A percentile compares a stretch with the other conserved stretches of the same genome.
Conservation (phyloP, 2,888 invertebrate species). For the Scelioninae gen. 1 region DNA sequence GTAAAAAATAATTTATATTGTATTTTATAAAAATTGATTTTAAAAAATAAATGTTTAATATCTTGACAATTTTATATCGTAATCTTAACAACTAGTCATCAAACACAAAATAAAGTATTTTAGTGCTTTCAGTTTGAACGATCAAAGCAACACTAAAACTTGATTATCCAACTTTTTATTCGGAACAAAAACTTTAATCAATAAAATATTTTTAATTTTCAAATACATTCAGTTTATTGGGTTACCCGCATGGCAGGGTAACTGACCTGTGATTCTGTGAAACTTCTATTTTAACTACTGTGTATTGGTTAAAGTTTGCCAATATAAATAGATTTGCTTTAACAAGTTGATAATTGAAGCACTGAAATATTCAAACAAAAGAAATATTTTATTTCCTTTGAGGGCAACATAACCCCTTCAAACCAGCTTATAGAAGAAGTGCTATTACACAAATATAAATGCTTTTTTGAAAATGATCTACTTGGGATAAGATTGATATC, state of each 20-base stretch:
- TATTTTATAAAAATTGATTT: too few species aligned
- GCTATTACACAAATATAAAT: too few species aligned
- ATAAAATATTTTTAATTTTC: slow-evolving; percentile 36
- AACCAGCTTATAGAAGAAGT: too few species aligned
- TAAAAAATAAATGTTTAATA: too few species aligned
- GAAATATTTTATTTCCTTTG: background rate
- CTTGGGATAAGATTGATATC: too few species aligned
- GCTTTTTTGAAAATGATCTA: too few species aligned
- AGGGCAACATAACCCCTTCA: too few species aligned
- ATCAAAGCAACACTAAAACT: background rate
- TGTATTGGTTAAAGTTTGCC: slow-evolving; percentile 30
- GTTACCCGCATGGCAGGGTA: slow-evolving; percentile 20
- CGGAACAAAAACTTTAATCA: slow-evolving; percentile 13
- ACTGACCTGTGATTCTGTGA: slow-evolving; percentile 35
- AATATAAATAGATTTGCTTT: slow-evolving; percentile 31
- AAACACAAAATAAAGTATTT: too few species aligned
- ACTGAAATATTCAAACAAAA: slow-evolving; percentile 2
- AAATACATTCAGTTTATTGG: slow-evolving; percentile 28
- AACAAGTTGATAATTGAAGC: slow-evolving; percentile 16
- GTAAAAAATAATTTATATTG: too few species aligned
- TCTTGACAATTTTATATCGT: too few species aligned
- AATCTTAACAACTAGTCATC: too few species aligned
- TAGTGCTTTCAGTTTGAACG: too few species aligned
- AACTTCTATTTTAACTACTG: slow-evolving; percentile 34
- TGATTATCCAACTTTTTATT: background rate